Evolutionary conservation across 23 tunicate genomes (phyloP).

Genomic region (Diplosoma virens): DNA sequence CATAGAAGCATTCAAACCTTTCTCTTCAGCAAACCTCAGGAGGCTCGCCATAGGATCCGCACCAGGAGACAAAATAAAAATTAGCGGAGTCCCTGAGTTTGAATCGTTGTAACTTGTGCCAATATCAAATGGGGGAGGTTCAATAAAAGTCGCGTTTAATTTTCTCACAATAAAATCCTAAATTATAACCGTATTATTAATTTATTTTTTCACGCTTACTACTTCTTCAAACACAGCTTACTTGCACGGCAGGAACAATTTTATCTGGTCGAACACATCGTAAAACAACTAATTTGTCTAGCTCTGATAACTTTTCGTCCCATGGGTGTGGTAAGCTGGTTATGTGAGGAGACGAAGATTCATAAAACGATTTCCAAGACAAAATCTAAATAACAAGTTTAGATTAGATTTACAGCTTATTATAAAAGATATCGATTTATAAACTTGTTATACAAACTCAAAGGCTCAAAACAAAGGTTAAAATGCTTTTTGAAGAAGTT

Average conservation of each 20-base stretch:
- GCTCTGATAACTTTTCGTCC: slow-evolving; percentile 43
- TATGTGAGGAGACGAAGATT: slow-evolving; percentile 61
- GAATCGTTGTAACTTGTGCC: slow-evolving; percentile 75
- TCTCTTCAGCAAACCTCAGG: slow-evolving; percentile 85
- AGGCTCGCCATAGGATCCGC: slow-evolving; percentile 96
- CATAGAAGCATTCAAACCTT: no score
- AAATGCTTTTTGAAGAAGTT: no score
- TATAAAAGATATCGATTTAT: no score
- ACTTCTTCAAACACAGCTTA: background rate
- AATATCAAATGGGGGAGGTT: slow-evolving; percentile 86
- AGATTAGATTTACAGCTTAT: no score
- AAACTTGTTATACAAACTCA: no score
- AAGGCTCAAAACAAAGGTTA: no score
- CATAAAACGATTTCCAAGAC: slow-evolving; percentile 62
- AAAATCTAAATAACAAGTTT: slow-evolving; percentile 34
- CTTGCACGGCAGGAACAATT: slow-evolving; percentile 87
- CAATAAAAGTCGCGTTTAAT: slow-evolving; percentile 65
- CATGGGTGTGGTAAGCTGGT: slow-evolving; percentile 57
- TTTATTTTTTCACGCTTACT: background rate
- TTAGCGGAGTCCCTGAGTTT: slow-evolving; percentile 79
- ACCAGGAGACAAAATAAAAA: slow-evolving; percentile 85
- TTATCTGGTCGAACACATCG: slow-evolving; percentile 86
- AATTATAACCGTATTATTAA: background rate
- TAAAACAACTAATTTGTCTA: slow-evolving; percentile 56
- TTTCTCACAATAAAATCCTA: slow-evolving; percentile 79